Conservation (phyloP, 1,140 invertebrate genomes). For the Aethina tumida region DNA sequence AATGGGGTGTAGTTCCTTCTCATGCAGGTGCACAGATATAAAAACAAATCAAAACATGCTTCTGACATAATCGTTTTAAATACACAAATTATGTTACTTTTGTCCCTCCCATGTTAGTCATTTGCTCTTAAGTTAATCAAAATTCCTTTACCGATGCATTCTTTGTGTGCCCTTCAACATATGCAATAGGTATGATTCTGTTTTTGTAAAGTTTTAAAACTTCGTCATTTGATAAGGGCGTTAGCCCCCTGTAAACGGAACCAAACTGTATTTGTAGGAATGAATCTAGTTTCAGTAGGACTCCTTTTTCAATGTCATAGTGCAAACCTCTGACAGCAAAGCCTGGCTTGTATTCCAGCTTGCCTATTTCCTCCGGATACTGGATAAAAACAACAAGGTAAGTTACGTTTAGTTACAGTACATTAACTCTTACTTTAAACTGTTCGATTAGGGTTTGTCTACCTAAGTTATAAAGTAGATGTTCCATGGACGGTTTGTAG, state of each 20-base stretch:
- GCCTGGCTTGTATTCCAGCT: slow-evolving; percentile 75
- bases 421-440: slow-evolving; percentile 60
- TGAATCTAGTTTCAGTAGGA: slow-evolving; percentile 92
- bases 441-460: slow-evolving; percentile 77
- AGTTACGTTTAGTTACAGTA: not conserved
- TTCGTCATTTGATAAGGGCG: slow-evolving; percentile 72
- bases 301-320: slow-evolving; percentile 91
- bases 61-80: not conserved
- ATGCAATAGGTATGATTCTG: slow-evolving; percentile 70
- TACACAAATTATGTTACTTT: not conserved
- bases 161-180: slow-evolving; percentile 56
- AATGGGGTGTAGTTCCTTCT: not conserved
- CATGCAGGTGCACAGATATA: slow-evolving; percentile 1
- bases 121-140: not conserved
- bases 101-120: too few species aligned
- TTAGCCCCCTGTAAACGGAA: slow-evolving; percentile 83
- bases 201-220: slow-evolving; percentile 81
- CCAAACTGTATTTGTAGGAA: slow-evolving; percentile 95
- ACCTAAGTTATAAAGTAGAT: slow-evolving; percentile 86
- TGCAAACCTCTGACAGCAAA: slow-evolving; percentile 91
- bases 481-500: slow-evolving; percentile 84
- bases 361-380: slow-evolving; percentile 81
- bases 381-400: slow-evolving; percentile 37
- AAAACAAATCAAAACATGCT: slow-evolving; percentile 7
- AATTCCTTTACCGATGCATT: slow-evolving; percentile 24